A percentile compares a stretch with the other conserved stretches of the same genome.
phyloP scores from a whole-genome alignment of 2,113 vertebrate genomes.

The Hystrix cristata region DNA sequence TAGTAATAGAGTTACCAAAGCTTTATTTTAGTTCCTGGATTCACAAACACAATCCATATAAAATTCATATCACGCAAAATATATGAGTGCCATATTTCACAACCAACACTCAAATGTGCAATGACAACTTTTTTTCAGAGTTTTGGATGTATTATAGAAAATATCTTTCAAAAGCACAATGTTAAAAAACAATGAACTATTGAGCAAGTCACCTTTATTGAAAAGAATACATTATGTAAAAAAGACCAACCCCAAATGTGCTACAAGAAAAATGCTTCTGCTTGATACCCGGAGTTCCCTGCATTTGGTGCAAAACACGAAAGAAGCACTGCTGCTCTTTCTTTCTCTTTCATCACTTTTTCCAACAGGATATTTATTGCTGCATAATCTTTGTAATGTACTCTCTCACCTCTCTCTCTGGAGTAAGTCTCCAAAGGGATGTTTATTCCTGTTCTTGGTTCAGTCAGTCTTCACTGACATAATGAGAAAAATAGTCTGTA shows the following conservation, averaged over 20 bases:
- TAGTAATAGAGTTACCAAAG: not conserved
- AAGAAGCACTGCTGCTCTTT: not conserved
- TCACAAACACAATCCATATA: not conserved
- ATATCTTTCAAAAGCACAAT: not conserved
- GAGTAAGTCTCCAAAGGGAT: slow-evolving; percentile 71
- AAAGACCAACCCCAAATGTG: not conserved
- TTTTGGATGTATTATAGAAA: not conserved
- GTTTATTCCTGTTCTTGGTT: slow-evolving; percentile 50
- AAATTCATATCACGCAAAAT: not conserved
- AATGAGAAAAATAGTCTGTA: slow-evolving; percentile 52
- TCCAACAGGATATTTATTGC: not conserved
- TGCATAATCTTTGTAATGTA: not conserved
- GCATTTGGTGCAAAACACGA: not conserved
- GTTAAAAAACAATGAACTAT: not conserved
- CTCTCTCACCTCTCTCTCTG: not conserved
- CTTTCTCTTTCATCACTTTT: slow-evolving; percentile 55
- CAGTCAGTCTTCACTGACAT: not conserved
- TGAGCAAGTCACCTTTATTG: not conserved
- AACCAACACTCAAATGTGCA: not conserved
- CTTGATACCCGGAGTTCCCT: not conserved
- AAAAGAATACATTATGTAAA: not conserved
- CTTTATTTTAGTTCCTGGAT: not conserved
- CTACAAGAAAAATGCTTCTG: not conserved
- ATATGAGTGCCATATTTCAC: not conserved
- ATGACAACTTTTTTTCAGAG: not conserved